These are phyloP conservation scores for Medauroidea extradentata DNA, from an alignment of 1,140 invertebrate species.

Conservation along the genomic window DNA sequence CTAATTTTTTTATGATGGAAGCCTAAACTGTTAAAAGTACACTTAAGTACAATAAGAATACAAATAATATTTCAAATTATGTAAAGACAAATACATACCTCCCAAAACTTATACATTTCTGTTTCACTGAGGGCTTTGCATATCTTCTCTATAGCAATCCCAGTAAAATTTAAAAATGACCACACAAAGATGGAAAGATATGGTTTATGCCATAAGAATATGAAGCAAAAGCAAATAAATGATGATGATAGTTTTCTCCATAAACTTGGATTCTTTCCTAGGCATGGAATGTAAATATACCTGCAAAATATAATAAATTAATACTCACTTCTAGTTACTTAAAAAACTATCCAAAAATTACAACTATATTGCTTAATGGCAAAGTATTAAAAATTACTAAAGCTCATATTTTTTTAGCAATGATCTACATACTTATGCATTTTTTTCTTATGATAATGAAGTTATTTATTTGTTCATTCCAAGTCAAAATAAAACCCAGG, in stretches of 20 bases:
- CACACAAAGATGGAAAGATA: slow-evolving; percentile 75
- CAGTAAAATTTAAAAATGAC: slow-evolving; percentile 76
- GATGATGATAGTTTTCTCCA: slow-evolving; percentile 64
- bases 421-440: too few relatives aligned
- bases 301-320: slow-evolving; percentile 49
- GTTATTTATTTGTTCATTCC: too few relatives aligned
- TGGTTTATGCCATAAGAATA: slow-evolving; percentile 87
- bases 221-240: slow-evolving; percentile 75
- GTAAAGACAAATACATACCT: slow-evolving; percentile 17
- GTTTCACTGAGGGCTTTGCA: slow-evolving; percentile 43
- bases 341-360: too few relatives aligned
- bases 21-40: too few relatives aligned
- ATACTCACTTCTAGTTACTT: too few relatives aligned
- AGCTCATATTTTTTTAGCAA: too few relatives aligned
- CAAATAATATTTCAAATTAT: background rate
- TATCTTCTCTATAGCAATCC: slow-evolving; percentile 65
- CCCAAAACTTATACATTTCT: slow-evolving; percentile 17
- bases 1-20: too few relatives aligned
- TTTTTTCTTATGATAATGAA: too few relatives aligned
- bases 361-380: too few relatives aligned
- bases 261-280: slow-evolving; percentile 43
- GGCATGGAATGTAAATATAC: slow-evolving; percentile 79
- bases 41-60: background rate
- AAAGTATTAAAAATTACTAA: too few relatives aligned
- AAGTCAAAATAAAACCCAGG: too few relatives aligned